Evolutionary conservation across 2,113 vertebrate species (phyloP).

Genomic region (Myotis davidii): DNA sequence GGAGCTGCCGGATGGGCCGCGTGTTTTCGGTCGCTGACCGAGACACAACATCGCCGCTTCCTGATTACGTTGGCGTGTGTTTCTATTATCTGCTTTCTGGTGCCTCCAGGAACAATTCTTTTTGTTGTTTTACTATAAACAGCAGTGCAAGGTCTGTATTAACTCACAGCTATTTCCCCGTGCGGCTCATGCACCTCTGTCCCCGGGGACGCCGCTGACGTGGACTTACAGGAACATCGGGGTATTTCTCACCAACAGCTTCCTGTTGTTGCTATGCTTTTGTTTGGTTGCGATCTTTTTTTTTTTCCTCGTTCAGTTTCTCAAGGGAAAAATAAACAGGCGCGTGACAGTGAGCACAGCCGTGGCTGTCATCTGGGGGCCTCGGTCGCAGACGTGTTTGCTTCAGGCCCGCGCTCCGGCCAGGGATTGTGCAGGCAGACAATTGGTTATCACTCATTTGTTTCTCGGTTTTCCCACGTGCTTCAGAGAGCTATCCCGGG

Average conservation of each 20-base stretch:
- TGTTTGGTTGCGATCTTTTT: constrained; percentile 95
- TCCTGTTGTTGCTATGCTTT: constrained; percentile 99
- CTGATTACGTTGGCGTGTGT: constrained; percentile 90
- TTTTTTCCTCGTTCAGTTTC: constrained; percentile 90
- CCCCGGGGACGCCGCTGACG: constrained; percentile 94
- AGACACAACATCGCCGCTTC: constrained; percentile 92
- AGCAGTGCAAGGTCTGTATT: constrained; percentile 90
- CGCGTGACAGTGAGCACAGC: constrained; percentile 84
- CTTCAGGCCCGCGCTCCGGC: neutral
- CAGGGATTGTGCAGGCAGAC: constrained; percentile 64
- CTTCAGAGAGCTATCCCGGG: constrained; percentile 65
- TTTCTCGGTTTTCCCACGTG: constrained; percentile 45
- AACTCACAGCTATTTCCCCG: constrained; percentile 97
- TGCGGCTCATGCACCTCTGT: constrained; percentile 95
- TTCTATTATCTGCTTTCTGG: constrained; percentile 91
- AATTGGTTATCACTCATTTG: constrained; percentile 79
- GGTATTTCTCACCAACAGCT: constrained; percentile 99
- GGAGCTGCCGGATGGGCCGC: constrained; percentile 85
- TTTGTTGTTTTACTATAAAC: constrained; percentile 92
- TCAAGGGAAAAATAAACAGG: constrained; percentile 93
- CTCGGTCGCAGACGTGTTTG: constrained; percentile 46
- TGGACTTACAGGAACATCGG: constrained; percentile 96
- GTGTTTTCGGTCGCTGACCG: constrained; percentile 88
- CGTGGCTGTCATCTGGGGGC: constrained; percentile 73
- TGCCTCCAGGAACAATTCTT: constrained; percentile 92